These are phyloP conservation scores for Prolemur simus DNA, from an alignment of 2,113 vertebrate genomes.

Conservation along the genomic window DNA sequence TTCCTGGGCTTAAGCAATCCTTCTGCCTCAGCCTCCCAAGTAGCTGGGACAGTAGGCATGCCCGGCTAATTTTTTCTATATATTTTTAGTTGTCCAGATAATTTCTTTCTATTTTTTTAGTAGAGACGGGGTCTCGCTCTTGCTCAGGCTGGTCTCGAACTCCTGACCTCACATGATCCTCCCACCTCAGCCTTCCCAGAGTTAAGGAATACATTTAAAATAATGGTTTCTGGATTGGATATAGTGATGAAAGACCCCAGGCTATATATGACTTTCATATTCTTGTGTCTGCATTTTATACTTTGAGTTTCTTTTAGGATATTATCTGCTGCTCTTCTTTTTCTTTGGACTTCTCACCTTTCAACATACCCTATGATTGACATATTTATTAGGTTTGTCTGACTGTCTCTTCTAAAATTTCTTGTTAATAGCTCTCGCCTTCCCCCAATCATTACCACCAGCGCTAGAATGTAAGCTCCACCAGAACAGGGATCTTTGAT, in stretches of 20 bases:
- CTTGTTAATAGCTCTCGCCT: not conserved
- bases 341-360: not conserved
- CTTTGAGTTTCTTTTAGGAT: not conserved
- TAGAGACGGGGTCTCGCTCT: no score
- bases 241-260: conserved; percentile 20
- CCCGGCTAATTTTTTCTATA: no score
- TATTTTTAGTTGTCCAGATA: no score
- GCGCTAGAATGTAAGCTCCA: not conserved
- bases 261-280: conserved; percentile 27
- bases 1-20: no score
- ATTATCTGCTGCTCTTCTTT: not conserved
- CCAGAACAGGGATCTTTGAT: conserved; percentile 13
- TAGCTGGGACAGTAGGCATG: no score
- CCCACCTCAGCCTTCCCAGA: no score
- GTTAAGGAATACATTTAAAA: not conserved
- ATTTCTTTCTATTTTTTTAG: no score
- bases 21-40: no score
- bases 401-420: conserved; percentile 29
- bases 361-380: not conserved
- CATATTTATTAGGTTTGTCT: conserved; percentile 28
- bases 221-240: conserved; percentile 14
- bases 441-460: not conserved
- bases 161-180: no score
- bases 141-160: no score
- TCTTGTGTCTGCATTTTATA: conserved; percentile 31